Base-by-base conservation (phyloP, 2,888 invertebrate genomes). In the Heliconius cydno region DNA sequence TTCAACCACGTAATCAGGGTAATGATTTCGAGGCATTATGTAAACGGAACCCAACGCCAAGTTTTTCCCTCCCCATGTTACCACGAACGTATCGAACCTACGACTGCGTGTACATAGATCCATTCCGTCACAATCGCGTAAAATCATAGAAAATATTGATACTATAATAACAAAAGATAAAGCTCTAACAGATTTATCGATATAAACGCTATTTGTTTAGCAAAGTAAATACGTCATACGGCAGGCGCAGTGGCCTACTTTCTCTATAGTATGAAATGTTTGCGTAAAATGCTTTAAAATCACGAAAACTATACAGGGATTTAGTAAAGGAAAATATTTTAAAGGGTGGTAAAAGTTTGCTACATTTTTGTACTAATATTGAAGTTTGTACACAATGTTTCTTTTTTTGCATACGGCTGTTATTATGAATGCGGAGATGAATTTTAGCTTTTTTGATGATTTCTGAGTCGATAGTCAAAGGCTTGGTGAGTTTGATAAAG, bases 211-310 rank as follows among this genome's bases (percentile, higher is more conserved):
- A 77, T 82, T 82, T 79, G 75, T 75, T 77, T 75, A 71, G 63
- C 65, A 76, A 77, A 72, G 57, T 79, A 80, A 82, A 77, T 70
- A 80, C 71, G 80, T 60, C 82, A 80, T 77, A 79, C 79, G 82
- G 82, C 46, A 60, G 68, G 77, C 80, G 77, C 34, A 25, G 75
- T 79, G 77, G 73, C 79, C 81, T 71, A 79, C 75, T 75, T 81
- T 72, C 60, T 74, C 57, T 63, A 46, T 41, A 67, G 74, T 68
- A 52, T 28, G 38, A 41, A 60, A 34, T 74, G 76, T 81, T 74
- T 77, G 65, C 57, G 71, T 22, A 79, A 79, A 79, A 75, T 46
- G 79, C 68, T 79, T 79, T 79, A 79, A 79, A 79, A 70, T 75
- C 75, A 68, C 67, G 75, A 68, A 79, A 79, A 74, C 46, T 60